Conservation (phyloP, 2,888 invertebrate genomes). For the Ethmia dodecea region DNA sequence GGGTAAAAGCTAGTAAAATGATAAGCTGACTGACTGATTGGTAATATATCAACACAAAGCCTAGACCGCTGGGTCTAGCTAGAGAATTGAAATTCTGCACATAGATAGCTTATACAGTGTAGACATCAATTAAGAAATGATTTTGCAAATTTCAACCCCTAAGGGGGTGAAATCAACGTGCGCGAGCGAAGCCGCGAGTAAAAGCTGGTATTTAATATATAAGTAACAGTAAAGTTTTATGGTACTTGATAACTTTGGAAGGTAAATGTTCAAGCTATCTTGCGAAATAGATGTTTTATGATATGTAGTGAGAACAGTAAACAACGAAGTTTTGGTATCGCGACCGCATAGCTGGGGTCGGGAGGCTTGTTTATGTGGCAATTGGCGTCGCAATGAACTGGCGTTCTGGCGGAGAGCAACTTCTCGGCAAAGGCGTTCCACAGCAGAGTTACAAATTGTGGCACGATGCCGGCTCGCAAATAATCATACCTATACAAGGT, state of each 20-base stretch:
- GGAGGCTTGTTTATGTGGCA: conserved; percentile 66
- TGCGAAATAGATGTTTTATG: conserved; percentile 30
- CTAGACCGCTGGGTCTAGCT: too few relatives aligned
- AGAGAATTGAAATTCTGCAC: too few relatives aligned
- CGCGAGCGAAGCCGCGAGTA: too few relatives aligned
- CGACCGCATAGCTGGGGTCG: conserved; percentile 43
- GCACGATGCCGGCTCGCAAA: conserved; percentile 52
- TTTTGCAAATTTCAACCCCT: too few relatives aligned
- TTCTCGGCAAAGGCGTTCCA: conserved; percentile 52
- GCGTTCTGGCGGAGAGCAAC: conserved; percentile 42
- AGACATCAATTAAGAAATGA: too few relatives aligned
- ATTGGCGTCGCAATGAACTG: conserved; percentile 63
- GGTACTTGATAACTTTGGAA: conserved; percentile 25
- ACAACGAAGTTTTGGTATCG: conserved; percentile 55
- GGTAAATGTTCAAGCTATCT: conserved; percentile 33
- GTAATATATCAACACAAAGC: too few relatives aligned
- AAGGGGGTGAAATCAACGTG: too few relatives aligned
- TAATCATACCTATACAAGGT: conserved; percentile 67
- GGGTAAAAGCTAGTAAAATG: too few relatives aligned
- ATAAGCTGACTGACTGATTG: too few relatives aligned
- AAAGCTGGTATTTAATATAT: conserved; percentile 23
- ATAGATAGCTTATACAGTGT: too few relatives aligned
- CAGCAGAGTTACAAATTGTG: conserved; percentile 63
- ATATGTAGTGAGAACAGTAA: conserved; percentile 50
- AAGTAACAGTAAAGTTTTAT: conserved; percentile 29